Evolutionary conservation across 2,113 vertebrate genomes (phyloP).

Genomic region (Oreochromis spilurus): DNA sequence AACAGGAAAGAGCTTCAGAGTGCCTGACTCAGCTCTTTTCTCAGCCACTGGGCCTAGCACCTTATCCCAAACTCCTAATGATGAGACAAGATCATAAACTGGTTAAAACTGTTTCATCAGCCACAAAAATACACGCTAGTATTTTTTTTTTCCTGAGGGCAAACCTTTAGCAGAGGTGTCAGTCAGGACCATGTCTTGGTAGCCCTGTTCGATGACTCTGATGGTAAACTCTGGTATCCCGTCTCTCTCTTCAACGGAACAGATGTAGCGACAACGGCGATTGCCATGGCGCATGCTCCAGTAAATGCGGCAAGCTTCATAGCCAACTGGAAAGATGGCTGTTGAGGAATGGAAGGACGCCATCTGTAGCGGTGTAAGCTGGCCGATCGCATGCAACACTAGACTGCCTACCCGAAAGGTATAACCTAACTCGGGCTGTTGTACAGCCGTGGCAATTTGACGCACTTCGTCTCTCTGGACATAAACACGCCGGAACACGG

Average conservation of each 20-base stretch:
- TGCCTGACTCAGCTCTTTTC: constrained; percentile 82
- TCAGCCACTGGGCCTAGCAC: constrained; percentile 89
- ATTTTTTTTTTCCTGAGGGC: background rate
- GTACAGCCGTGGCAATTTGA: constrained; percentile 89
- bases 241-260: constrained; percentile 86
- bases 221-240: constrained; percentile 83
- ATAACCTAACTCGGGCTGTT: constrained; percentile 87
- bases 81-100: background rate
- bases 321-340: constrained; percentile 90
- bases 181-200: constrained; percentile 85
- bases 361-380: constrained; percentile 90
- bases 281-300: constrained; percentile 96
- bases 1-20: constrained; percentile 89
- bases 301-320: constrained; percentile 91
- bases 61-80: constrained; percentile 93
- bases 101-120: background rate
- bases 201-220: constrained; percentile 88
- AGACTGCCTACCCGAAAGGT: constrained; percentile 95
- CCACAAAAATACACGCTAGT: background rate
- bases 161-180: constrained; percentile 88
- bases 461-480: constrained; percentile 92
- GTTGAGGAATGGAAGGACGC: constrained; percentile 84
- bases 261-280: constrained; percentile 89
- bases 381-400: constrained; percentile 87
- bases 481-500: constrained; percentile 92